Conservation (phyloP, 2,113 vertebrate genomes). For the Tychaedon coryphoeus region DNA sequence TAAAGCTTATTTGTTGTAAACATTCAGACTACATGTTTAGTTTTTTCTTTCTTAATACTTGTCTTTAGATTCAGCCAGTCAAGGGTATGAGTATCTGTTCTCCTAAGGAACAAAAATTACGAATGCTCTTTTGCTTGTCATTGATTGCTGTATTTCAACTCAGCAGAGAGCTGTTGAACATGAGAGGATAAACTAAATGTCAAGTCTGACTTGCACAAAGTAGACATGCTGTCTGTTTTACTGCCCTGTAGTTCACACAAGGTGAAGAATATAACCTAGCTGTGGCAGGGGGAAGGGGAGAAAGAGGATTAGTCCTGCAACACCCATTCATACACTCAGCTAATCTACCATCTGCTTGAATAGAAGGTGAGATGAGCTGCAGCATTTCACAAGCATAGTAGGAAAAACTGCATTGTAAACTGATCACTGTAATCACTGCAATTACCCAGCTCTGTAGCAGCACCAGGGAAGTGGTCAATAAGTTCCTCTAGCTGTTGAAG, state of each 20-base stretch:
- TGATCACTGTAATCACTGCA: neutral
- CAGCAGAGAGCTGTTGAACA: neutral
- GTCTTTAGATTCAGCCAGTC: neutral
- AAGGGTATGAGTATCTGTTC: neutral
- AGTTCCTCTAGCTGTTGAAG: neutral
- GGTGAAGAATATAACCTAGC: neutral
- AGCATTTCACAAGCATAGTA: neutral
- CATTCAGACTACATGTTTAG: neutral
- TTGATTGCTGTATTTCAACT: neutral
- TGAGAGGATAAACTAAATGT: conserved; percentile 5
- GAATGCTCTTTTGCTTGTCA: neutral
- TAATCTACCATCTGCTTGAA: neutral
- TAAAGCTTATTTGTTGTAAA: neutral
- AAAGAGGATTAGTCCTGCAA: neutral
- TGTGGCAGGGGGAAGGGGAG: neutral
- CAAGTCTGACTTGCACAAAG: neutral
- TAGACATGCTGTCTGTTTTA: neutral
- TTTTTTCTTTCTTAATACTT: neutral
- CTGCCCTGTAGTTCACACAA: neutral
- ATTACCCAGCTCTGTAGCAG: neutral
- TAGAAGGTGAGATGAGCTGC: neutral
- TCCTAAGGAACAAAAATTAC: neutral
- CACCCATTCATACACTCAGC: neutral
- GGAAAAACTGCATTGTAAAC: neutral
- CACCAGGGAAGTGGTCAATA: neutral